Evolutionary conservation across 2,113 vertebrate genomes (phyloP).

Genomic region (Arenaria interpres): DNA sequence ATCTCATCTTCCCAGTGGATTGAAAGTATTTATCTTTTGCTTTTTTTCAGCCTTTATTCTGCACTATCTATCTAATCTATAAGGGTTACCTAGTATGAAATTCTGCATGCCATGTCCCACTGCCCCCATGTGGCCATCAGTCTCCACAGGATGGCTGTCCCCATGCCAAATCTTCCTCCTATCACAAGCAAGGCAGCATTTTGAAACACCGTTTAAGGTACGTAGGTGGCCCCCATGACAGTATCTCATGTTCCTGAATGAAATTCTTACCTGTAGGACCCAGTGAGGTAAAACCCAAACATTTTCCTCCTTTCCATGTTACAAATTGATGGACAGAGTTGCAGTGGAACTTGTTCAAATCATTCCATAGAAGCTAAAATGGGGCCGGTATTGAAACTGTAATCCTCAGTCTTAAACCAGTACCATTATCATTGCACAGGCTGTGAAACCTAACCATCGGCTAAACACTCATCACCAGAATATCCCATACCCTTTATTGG

Average conservation of each 20-base stretch:
- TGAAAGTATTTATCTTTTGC: slow-evolving; percentile 14
- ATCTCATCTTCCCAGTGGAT: slow-evolving; percentile 4
- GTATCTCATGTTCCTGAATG: not conserved
- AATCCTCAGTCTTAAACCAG: not conserved
- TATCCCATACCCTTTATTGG: not conserved
- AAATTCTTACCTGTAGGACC: not conserved
- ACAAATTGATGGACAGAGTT: not conserved
- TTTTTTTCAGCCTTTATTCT: slow-evolving; percentile 1
- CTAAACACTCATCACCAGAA: not conserved
- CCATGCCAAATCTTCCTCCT: not conserved
- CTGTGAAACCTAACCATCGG: not conserved
- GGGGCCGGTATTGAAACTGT: not conserved
- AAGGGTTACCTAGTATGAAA: not conserved
- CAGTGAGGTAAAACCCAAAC: not conserved
- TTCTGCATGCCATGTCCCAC: not conserved
- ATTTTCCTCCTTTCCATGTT: not conserved
- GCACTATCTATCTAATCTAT: not conserved
- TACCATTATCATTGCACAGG: not conserved
- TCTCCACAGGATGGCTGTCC: not conserved
- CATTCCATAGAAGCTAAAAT: not conserved
- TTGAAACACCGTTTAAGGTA: not conserved
- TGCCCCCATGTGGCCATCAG: too few species aligned
- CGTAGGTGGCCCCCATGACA: accelerated
- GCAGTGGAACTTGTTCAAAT: not conserved
- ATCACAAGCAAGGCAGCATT: not conserved